Evolutionary conservation across 1,140 invertebrate genomes (phyloP), one percentile per base, ranked within the genome.

Genomic region (Eumaeus atala): DNA sequence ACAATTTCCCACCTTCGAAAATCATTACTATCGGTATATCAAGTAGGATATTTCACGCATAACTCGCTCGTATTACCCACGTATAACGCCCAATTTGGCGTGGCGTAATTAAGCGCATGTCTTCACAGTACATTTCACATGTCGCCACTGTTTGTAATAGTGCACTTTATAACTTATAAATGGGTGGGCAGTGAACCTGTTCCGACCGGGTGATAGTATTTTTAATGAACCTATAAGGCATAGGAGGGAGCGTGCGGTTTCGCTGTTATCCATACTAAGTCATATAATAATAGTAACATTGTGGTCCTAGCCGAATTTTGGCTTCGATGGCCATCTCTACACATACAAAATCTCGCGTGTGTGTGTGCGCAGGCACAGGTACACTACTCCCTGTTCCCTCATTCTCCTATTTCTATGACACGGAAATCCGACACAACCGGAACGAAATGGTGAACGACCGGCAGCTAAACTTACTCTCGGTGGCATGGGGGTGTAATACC

Each of bases 81-180:
- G 28, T 16, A 14, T 50, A 35, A 34, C 36, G 34, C n/a, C 33
- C 9, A 49, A 14, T 35, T 14, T 14, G 18, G n/a, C 14, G 11
- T 50, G 17, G 12, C 14, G n/a, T 34, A 36, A 28, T 28, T 28
- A 28, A 28, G 21, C 21, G 21, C 21, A 28, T 28, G 21, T 28
- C 21, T 3, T 28, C 21, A 28, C 21, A 28, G 21, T 28, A 28
- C 21, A 28, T 33, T 34, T 50, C 36, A 34, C 14, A 34, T 50
- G 48, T 50, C 33, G 50, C 53, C 58, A 59, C 57, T 47, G 61
- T 57, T 63, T 59, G 61, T 70, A 67, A 69, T 67, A 73, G 71
- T 74, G 66, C 58, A 69, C 64, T 79, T 77, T 79, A 82, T 79
- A 76, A 71, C 68, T 73, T 66, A 76, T 77, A 77, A 75, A 78